Evolutionary conservation across 2,888 invertebrate species (phyloP), one percentile per base, ranked within the genome.

Genomic region (Hirtodrosophila trivittata): DNA sequence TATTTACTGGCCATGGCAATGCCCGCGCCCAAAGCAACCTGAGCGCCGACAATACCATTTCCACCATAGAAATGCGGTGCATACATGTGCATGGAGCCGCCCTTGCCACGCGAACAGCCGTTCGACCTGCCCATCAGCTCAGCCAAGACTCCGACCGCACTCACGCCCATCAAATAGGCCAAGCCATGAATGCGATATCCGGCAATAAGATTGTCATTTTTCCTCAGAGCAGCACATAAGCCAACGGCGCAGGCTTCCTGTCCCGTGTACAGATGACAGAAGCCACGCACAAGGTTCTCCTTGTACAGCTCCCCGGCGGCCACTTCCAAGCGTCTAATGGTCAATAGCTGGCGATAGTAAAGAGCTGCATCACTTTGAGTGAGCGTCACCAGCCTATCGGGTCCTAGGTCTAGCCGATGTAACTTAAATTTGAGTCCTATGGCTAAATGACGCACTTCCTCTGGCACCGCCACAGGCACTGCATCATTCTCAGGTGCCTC

Each of bases 61-160:
- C 99, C 99, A 37, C 97, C 96, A 88, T 95, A 99, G 91, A 99
- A 99, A 90, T 97, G 97, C 45, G 93, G 92, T 0, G 93, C 92
- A 87, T 98, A 98, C 95, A 98, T 95, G 91, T 99, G 99, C 99
- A 99, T 99, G 37, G 98, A 98, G 45, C 99, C 99, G 35, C 99
- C 99, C 91, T 99, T 99, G 50, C 99, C 99, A 43, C 95, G 93
- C 0, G 97, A 95, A 91, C 95, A 96, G 14, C 99, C 99, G 41
- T 93, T 93, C 72, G 94, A 92, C 39, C 95, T 93, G 1, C 99
- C 98, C 0, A 97, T 97, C 37, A 99, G 92, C 92, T 99, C 99
- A 1, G 95, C 92, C 35, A 99, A 91, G 0, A 99, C 96, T 0
- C 95, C 95, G 0, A 93, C 65, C 0, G 95, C 92, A 0, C 94